phyloP scores from a whole-genome alignment of 2,888 invertebrate species.

The Pseudanteris insignis region DNA sequence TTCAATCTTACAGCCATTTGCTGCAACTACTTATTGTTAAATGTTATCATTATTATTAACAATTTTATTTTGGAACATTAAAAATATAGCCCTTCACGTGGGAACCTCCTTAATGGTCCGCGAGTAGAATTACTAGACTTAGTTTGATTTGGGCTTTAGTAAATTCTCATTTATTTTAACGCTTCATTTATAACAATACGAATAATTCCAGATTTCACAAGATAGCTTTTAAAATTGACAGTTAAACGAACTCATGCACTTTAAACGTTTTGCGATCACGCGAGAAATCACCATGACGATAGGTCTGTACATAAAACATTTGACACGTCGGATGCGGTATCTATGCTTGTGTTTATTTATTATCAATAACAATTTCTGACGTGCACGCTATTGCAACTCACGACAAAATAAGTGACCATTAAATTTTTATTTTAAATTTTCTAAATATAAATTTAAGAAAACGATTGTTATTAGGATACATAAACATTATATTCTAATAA shows the following conservation, averaged over 20 bases:
- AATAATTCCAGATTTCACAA: not conserved
- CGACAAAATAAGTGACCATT: conserved; percentile 6
- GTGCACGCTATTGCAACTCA: conserved; percentile 69
- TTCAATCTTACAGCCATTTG: too few relatives aligned
- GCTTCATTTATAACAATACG: not conserved
- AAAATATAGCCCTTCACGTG: too few relatives aligned
- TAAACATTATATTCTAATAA: too few relatives aligned
- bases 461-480: conserved; percentile 10
- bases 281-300: conserved; percentile 43
- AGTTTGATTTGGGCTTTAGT: too few relatives aligned
- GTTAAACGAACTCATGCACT: conserved; percentile 48
- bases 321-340: conserved; percentile 12
- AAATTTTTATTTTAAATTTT: conserved; percentile 7
- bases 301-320: conserved; percentile 28
- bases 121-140: too few relatives aligned
- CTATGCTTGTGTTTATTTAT: conserved; percentile 2
- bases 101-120: too few relatives aligned
- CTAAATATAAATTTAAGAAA: conserved; percentile 12
- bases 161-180: conserved; percentile 13
- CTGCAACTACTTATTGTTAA: too few relatives aligned
- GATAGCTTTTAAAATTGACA: conserved; percentile 31
- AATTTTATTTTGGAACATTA: too few relatives aligned
- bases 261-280: conserved; percentile 49
- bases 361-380: conserved; percentile 13
- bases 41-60: too few relatives aligned